Conservation (phyloP, 2,113 vertebrate genomes). For the Trogon melanurus region DNA sequence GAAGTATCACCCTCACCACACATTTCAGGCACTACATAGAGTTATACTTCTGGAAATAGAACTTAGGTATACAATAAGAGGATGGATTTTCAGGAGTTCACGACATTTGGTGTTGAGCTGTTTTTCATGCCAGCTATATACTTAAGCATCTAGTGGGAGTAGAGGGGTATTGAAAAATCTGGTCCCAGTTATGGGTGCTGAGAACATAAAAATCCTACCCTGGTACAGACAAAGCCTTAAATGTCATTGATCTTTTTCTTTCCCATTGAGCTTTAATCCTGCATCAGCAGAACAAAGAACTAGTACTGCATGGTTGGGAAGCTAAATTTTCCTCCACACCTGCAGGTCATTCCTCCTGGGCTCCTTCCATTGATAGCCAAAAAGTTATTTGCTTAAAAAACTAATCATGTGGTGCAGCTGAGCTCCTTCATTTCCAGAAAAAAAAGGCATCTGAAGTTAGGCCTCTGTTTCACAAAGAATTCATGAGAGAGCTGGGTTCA, state of each 20-base stretch:
- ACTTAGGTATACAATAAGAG: not conserved
- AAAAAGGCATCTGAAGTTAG: constrained; percentile 37
- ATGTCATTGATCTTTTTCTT: constrained; percentile 62
- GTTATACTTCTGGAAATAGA: constrained; percentile 7
- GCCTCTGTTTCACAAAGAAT: constrained; percentile 39
- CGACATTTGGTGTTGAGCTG: not conserved
- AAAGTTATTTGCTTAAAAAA: constrained; percentile 64
- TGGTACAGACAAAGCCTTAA: constrained; percentile 42
- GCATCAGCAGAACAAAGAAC: constrained; percentile 62
- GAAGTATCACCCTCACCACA: not conserved
- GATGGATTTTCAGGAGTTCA: constrained; percentile 27
- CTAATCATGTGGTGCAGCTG: constrained; percentile 61
- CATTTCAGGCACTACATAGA: not conserved
- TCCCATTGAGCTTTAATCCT: constrained; percentile 63
- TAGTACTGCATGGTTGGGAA: constrained; percentile 38
- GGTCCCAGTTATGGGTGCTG: constrained; percentile 50
- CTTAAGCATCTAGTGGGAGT: not conserved
- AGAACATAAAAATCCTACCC: constrained; percentile 57
- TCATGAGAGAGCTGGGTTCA: constrained; percentile 31
- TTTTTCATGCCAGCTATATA: not conserved
- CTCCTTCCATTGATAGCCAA: constrained; percentile 46
- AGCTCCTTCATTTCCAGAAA: constrained; percentile 36
- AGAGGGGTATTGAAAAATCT: constrained; percentile 44
- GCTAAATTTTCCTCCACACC: constrained; percentile 67
- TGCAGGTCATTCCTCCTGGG: constrained; percentile 57